These are phyloP conservation scores for Procapra przewalskii DNA, from an alignment of 2,113 vertebrate species.

Conservation along the genomic window DNA sequence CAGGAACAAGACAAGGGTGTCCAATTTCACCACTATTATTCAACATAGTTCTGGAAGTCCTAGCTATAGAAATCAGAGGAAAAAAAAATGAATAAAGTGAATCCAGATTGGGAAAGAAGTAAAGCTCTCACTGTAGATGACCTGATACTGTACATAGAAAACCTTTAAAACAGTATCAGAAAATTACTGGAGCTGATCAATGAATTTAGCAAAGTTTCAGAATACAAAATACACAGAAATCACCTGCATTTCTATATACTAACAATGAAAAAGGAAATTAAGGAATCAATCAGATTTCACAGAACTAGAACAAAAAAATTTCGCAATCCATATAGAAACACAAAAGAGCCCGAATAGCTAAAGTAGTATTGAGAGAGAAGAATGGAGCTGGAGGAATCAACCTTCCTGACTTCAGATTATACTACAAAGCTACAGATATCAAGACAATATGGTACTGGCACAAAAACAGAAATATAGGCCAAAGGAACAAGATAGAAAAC, in stretches of 20 bases:
- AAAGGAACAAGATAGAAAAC: neutral
- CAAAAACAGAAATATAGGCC: neutral
- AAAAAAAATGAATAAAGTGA: neutral
- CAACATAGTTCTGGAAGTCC: neutral
- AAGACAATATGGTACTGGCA: neutral
- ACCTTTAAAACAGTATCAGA: neutral
- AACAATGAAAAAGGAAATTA: neutral
- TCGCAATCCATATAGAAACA: neutral
- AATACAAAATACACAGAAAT: neutral
- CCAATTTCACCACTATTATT: neutral
- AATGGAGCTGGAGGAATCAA: neutral
- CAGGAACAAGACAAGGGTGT: neutral
- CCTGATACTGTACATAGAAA: neutral
- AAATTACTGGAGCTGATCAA: neutral
- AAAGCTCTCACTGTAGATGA: neutral
- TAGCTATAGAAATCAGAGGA: neutral
- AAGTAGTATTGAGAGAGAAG: neutral
- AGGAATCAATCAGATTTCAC: neutral
- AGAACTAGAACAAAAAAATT: neutral
- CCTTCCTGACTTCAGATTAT: neutral
- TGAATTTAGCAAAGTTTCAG: neutral
- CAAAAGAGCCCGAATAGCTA: neutral
- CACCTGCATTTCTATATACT: neutral
- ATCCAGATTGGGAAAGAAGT: neutral
- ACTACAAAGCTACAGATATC: neutral